Conservation (phyloP, 1,140 invertebrate species). For the Zophobas atratus region DNA sequence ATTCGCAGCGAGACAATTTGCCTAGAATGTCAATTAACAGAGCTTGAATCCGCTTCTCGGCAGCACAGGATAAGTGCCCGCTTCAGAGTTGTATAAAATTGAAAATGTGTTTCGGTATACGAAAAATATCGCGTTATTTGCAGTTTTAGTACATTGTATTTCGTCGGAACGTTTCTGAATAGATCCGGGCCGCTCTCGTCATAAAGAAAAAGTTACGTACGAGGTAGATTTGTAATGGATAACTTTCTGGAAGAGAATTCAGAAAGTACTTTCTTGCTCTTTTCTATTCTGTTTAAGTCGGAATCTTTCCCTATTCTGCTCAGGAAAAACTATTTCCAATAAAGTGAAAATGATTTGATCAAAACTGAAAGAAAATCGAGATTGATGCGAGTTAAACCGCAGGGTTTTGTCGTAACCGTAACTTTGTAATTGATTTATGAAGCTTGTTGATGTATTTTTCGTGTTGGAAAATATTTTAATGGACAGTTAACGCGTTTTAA, state of each 20-base stretch:
- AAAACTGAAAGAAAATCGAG: slow-evolving; percentile 20
- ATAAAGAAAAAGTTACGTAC: slow-evolving; percentile 37
- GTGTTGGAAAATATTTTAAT: slow-evolving; percentile 8
- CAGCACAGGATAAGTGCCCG: no score
- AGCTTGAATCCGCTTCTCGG: no score
- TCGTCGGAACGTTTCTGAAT: neutral
- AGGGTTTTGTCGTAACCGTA: slow-evolving; percentile 18
- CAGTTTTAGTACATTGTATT: neutral
- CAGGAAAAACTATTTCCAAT: slow-evolving; percentile 26
- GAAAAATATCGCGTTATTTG: neutral
- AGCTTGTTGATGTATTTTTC: slow-evolving; percentile 20
- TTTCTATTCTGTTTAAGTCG: slow-evolving; percentile 24
- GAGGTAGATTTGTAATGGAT: slow-evolving; percentile 29
- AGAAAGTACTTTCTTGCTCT: slow-evolving; percentile 24
- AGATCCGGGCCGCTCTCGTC: neutral
- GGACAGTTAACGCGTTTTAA: slow-evolving; percentile 20
- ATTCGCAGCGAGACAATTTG: no score
- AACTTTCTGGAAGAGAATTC: slow-evolving; percentile 26
- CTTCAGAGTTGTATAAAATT: neutral
- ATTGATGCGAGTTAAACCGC: slow-evolving; percentile 18
- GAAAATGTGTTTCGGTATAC: neutral
- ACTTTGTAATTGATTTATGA: slow-evolving; percentile 37
- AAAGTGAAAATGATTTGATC: slow-evolving; percentile 32
- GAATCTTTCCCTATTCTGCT: neutral
- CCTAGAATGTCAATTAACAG: no score